Evolutionary conservation across 2,888 invertebrate genomes (phyloP).

Genomic region (Dastarcus helophoroides): DNA sequence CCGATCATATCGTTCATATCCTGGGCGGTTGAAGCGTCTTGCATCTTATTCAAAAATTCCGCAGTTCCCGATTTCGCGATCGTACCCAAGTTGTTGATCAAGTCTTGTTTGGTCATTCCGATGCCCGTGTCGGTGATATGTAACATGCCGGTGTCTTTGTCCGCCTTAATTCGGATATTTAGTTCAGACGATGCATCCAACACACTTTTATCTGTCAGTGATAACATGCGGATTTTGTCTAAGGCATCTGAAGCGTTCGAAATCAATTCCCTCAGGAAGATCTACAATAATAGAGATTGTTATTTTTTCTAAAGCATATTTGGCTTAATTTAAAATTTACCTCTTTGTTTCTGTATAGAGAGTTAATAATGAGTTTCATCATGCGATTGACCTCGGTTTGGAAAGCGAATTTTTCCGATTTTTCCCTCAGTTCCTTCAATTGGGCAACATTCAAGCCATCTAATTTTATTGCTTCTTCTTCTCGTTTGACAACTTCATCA

Average conservation of each 20-base stretch:
- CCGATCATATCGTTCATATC: conserved; percentile 97
- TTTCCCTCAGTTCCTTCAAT: conserved; percentile 80
- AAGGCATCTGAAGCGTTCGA: conserved; percentile 98
- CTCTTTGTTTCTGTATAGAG: conserved; percentile 97
- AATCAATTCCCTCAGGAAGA: conserved; percentile 94
- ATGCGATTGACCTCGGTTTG: conserved; percentile 99
- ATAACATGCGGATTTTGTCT: conserved; percentile 91
- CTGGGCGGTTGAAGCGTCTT: conserved; percentile 51
- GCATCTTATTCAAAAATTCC: conserved; percentile 88
- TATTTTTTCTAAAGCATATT: not conserved
- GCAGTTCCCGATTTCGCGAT: conserved; percentile 97
- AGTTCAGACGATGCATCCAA: conserved; percentile 72
- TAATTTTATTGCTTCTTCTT: conserved; percentile 92
- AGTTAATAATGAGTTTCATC: conserved; percentile 99
- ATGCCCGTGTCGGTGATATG: conserved; percentile 95
- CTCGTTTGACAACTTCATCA: conserved; percentile 79
- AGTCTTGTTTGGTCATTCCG: conserved; percentile 92
- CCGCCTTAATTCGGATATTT: conserved; percentile 82
- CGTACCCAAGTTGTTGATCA: conserved; percentile 93
- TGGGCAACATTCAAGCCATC: conserved; percentile 93
- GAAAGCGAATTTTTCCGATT: conserved; percentile 80
- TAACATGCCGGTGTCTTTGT: conserved; percentile 81
- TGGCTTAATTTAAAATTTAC: conserved; percentile 34
- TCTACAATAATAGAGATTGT: conserved; percentile 41
- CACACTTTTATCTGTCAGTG: conserved; percentile 75